Evolutionary conservation across 2,888 invertebrate genomes (phyloP).

Genomic region (Eustalomyia histrio): DNA sequence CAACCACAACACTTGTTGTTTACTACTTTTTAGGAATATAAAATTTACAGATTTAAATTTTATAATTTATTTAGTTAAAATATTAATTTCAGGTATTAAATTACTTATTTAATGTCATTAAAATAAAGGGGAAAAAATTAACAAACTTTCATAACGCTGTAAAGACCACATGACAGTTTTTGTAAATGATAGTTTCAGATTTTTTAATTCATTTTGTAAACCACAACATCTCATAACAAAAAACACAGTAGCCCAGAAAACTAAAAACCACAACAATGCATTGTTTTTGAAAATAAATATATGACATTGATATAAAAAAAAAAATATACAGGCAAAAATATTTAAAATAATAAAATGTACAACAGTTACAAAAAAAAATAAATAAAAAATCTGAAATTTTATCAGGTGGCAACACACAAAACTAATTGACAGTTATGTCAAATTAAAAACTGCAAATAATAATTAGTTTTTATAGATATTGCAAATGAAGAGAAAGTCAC

Average conservation of each 20-base stretch:
- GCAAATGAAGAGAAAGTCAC: too few species aligned
- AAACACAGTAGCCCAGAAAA: slow-evolving; percentile 64
- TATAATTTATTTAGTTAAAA: slow-evolving; percentile 12
- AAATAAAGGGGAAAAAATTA: background rate
- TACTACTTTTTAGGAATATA: background rate
- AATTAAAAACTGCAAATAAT: too few species aligned
- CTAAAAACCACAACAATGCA: slow-evolving; percentile 53
- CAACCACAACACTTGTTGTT: slow-evolving; percentile 5
- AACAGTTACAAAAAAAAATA: background rate
- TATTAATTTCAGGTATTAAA: slow-evolving; percentile 19
- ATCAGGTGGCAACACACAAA: too few species aligned
- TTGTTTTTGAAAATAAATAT: background rate
- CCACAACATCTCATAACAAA: slow-evolving; percentile 55
- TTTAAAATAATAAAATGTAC: background rate
- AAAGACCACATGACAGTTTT: slow-evolving; percentile 52
- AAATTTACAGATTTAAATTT: background rate
- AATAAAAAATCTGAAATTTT: too few species aligned
- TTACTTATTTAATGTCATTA: slow-evolving; percentile 22
- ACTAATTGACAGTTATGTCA: too few species aligned
- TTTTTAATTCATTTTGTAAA: slow-evolving; percentile 22
- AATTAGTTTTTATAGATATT: too few species aligned
- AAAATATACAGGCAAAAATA: background rate
- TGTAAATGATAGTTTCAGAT: slow-evolving; percentile 44
- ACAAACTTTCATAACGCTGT: slow-evolving; percentile 35
- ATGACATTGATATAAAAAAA: background rate